These are phyloP conservation scores for Thamnophis elegans DNA, from an alignment of 2,797 vertebrate genomes.

Conservation along the genomic window DNA sequence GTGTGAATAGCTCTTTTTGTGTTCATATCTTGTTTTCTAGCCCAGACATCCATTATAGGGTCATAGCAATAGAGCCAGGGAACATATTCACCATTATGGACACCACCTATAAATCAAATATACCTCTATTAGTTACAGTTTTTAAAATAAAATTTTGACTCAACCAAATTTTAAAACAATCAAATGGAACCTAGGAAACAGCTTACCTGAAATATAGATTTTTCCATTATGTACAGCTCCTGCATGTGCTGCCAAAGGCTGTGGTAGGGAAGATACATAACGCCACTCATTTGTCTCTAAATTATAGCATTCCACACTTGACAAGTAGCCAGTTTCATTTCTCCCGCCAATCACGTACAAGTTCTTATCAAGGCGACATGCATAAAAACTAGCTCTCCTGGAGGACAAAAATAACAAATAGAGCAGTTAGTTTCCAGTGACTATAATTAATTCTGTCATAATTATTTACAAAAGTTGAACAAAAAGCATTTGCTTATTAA, in stretches of 20 bases:
- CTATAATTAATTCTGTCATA: background rate
- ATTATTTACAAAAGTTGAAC: background rate
- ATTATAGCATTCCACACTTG: constrained; percentile 97
- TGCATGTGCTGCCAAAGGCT: constrained; percentile 94
- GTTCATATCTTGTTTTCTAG: constrained; percentile 99
- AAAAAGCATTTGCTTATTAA: background rate
- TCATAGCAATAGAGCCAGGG: constrained; percentile 99
- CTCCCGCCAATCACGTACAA: constrained; percentile 96
- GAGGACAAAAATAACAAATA: constrained; percentile 49
- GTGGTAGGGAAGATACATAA: constrained; percentile 92
- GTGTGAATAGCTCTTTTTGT: constrained; percentile 97
- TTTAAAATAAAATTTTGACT: constrained; percentile 23
- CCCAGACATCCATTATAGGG: constrained; percentile 98
- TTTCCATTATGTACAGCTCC: constrained; percentile 97
- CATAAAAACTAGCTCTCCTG: constrained; percentile 99
- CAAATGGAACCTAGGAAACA: constrained; percentile 24
- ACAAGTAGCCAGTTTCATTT: constrained; percentile 95
- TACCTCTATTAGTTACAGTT: background rate
- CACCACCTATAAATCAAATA: constrained; percentile 82
- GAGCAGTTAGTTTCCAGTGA: constrained; percentile 32
- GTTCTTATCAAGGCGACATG: constrained; percentile 95
- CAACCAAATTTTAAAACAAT: fast-evolving
- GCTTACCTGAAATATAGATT: constrained; percentile 98
- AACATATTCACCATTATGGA: constrained; percentile 98
- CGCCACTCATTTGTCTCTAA: constrained; percentile 98